Evolutionary conservation across 2,888 invertebrate genomes (phyloP).

Genomic region (Dinocampus coccinellae): DNA sequence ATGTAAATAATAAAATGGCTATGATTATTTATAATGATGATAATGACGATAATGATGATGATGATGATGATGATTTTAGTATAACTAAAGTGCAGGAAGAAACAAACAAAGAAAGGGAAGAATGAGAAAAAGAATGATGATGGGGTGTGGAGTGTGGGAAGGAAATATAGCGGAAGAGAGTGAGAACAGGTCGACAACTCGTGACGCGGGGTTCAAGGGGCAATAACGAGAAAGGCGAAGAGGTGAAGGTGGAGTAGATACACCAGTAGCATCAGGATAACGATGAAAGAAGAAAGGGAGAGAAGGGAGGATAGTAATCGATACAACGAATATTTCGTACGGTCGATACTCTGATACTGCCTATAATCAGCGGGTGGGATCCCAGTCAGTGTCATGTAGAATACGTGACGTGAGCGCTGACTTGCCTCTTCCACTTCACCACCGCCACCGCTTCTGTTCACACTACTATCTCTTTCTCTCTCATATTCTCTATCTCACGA

Average conservation of each 20-base stretch:
- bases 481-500: too few relatives aligned
- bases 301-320: constrained; percentile 37
- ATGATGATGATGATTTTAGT: background rate
- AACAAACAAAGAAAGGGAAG: constrained; percentile 4
- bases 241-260: constrained; percentile 37
- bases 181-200: constrained; percentile 36
- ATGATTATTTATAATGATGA: background rate
- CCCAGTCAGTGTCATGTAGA: constrained; percentile 36
- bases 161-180: constrained; percentile 25
- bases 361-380: constrained; percentile 39
- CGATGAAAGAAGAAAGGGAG: background rate
- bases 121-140: constrained; percentile 2
- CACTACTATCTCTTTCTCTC: constrained; percentile 28
- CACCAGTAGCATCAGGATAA: constrained; percentile 38
- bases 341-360: constrained; percentile 43
- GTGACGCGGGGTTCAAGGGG: constrained; percentile 22
- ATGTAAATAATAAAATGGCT: constrained; percentile 3
- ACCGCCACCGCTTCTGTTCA: constrained; percentile 31
- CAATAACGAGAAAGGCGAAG: constrained; percentile 33
- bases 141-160: constrained; percentile 17
- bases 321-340: constrained; percentile 41
- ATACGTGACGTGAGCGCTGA: constrained; percentile 38
- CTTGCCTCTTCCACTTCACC: constrained; percentile 38
- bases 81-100: too few relatives aligned
- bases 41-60: background rate